Evolutionary conservation across 2,797 vertebrate genomes (phyloP), one percentile per base, ranked within the genome.

Genomic region (Falco naumanni): DNA sequence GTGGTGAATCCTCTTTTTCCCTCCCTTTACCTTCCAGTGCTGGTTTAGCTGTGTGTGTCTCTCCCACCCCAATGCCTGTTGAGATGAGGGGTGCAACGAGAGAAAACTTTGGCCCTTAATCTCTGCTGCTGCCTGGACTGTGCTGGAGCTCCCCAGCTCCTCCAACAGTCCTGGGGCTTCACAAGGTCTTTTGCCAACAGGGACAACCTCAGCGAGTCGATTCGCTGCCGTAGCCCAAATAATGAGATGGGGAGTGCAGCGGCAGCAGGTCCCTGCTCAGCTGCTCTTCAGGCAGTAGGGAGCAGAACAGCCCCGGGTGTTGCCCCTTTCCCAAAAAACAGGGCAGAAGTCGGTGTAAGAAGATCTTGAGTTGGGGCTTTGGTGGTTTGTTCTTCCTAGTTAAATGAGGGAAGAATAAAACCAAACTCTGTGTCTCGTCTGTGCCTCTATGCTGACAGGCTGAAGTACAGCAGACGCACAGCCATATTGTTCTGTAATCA

Each of bases 371-470:
- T 50, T 1, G 2, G 53, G 63, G 41, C 43, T 82, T 54, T 34
- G n/a, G 74, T 72, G 48, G 22, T 56, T 89, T 68, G 24, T 25
- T 79, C 80, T 85, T 88, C 60, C 48, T 60, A 3, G 45, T 45
- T 74, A 74, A 74, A 70, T 16, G 71, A 75, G 75, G 37, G 47
- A 59, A 59, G 33, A 13, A 60, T 53, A 63, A n/a, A 12, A 45
- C 45, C 69, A 56, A 76, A 15, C 11, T 51, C 47, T 45, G 4
- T 0, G 0, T 48, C 63, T 57, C 2, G 0, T 25, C 57, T 53
- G 37, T 47, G 43, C 65, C 1, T 1, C 51, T 0, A 0, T 7
- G 47, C 59, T 81, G 80, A 34, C 65, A 80, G 77, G 54, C 9
- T 90, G 87, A 53, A 53, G 87, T 69, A 20, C 10, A 12, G 84